Percentiles rank a stretch among this genome's conserved stretches.
These are phyloP conservation scores for Acanthopleura granulata DNA, from an alignment of 2,888 invertebrate genomes.

Conservation along the genomic window DNA sequence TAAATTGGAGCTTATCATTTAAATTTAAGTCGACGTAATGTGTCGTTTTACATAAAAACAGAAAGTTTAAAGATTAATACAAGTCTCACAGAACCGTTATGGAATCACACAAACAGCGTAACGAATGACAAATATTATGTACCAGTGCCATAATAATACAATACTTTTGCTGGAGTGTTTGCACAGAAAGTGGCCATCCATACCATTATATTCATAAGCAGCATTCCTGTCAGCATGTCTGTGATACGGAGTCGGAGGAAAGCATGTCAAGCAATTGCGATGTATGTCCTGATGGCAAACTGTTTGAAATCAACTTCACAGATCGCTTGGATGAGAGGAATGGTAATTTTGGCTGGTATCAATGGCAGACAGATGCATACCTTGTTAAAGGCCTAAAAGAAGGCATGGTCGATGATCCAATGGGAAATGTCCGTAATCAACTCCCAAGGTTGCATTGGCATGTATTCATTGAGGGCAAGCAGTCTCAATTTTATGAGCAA, in stretches of 20 bases:
- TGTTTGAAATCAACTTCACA: background rate
- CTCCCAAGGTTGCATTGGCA: background rate
- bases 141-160: background rate
- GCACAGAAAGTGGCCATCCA: background rate
- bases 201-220: background rate
- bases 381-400: background rate
- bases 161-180: constrained; percentile 1
- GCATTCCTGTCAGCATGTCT: background rate
- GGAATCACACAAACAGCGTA: too few species aligned
- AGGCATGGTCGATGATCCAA: background rate
- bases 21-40: too few species aligned
- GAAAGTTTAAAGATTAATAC: too few species aligned
- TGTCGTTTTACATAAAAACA: too few species aligned
- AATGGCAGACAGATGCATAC: background rate
- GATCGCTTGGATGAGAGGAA: background rate
- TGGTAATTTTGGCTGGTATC: background rate
- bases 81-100: too few species aligned
- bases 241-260: background rate
- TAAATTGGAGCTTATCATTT: too few species aligned
- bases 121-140: too few species aligned
- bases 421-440: background rate
- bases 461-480: background rate
- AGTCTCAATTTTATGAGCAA: background rate
- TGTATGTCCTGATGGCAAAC: background rate
- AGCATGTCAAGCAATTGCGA: background rate